These are phyloP conservation scores for Morbakka virulenta DNA, from an alignment of 30 jellyfish, hydroid and myxozoan genomes.

Conservation along the genomic window DNA sequence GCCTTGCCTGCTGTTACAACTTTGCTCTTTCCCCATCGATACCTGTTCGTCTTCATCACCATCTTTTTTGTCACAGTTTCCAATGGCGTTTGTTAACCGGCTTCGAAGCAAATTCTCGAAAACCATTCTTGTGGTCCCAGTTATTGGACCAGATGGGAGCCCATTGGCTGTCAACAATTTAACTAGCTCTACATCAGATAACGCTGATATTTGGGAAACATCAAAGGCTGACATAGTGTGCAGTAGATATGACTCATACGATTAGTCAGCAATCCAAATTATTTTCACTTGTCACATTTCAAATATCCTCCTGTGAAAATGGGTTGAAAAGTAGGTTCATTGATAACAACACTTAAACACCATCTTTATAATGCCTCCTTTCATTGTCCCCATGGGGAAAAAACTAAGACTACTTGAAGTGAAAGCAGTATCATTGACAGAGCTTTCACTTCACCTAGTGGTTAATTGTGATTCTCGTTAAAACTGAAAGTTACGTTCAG, in stretches of 20 bases:
- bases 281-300: too few species aligned
- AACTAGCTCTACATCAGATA: conserved; percentile 58
- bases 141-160: conserved; percentile 67
- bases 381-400: too few species aligned
- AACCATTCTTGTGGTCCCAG: conserved; percentile 62
- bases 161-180: conserved; percentile 37
- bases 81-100: neutral
- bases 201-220: neutral
- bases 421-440: too few species aligned
- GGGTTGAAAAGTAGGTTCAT: too few species aligned
- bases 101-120: conserved; percentile 66
- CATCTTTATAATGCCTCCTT: too few species aligned
- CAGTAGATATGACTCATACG: neutral
- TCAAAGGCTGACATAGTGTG: neutral
- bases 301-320: too few species aligned
- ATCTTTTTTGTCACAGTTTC: neutral
- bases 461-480: too few species aligned
- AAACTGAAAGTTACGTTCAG: too few species aligned
- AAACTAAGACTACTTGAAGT: too few species aligned
- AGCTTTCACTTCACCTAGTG: too few species aligned
- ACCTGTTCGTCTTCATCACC: neutral
- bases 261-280: too few species aligned
- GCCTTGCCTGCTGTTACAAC: neutral
- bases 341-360: too few species aligned
- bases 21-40: neutral